A percentile compares a stretch with the other conserved stretches of the same genome.
Evolutionary conservation across 2,797 vertebrate species (phyloP).

Genomic region (Myotis daubentonii): DNA sequence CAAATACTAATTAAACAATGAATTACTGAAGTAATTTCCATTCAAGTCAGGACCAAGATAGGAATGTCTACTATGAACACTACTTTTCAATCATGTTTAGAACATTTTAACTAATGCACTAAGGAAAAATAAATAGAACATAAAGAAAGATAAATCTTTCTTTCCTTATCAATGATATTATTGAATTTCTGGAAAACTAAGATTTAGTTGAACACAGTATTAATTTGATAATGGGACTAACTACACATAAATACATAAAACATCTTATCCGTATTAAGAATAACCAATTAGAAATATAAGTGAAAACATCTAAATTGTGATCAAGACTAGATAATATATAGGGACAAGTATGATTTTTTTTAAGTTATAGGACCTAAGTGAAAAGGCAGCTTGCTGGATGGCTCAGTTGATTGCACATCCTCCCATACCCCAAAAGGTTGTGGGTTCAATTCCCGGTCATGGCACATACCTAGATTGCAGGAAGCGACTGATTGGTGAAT

Average conservation of each 20-base stretch:
- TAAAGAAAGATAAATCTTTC: conserved; percentile 7
- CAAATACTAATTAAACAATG: not conserved
- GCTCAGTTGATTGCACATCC: too few relatives aligned
- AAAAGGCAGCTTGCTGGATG: not conserved
- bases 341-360: not conserved
- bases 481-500: too few relatives aligned
- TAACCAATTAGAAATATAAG: not conserved
- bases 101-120: not conserved
- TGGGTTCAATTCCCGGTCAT: too few relatives aligned
- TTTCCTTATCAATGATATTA: not conserved
- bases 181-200: not conserved
- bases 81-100: not conserved
- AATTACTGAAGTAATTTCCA: not conserved
- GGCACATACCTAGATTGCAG: too few relatives aligned
- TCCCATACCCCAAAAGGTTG: too few relatives aligned
- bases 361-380: not conserved
- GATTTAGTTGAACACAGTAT: conserved; percentile 3
- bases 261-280: not conserved
- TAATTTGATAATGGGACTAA: not conserved
- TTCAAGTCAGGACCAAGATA: conserved; percentile 26
- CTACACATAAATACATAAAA: not conserved
- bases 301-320: not conserved
- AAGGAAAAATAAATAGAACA: not conserved
- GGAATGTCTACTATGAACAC: not conserved
- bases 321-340: not conserved